Base-by-base conservation (phyloP, 2,113 vertebrate genomes). In the Agapornis roseicollis region DNA sequence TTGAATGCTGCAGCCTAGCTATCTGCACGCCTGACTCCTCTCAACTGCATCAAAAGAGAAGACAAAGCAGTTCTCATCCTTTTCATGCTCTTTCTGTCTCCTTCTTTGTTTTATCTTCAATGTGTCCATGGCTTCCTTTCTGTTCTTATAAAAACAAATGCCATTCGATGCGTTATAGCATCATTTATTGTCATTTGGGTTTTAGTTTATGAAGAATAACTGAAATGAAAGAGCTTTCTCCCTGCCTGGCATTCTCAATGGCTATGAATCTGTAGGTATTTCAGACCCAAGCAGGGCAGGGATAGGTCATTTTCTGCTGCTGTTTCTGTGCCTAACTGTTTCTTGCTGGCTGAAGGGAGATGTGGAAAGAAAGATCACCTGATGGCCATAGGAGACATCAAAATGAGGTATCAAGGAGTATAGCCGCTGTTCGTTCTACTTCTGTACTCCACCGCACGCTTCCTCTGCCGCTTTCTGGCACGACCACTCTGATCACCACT, bases 151-250 rank as follows among this genome's bases (percentile, higher is more conserved):
- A 81, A 86, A 86, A 90, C 72, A 94, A 95, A 95, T 55, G 55
- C 70, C 77, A 64, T 84, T 93, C 84, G 93, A 90, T 78, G 80
- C 94, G 92, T 88, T 94, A 93, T 64, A 71, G 72, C n/a, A 2
- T 88, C 92, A 95, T 89, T 92, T 94, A 90, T 89, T 93, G 88
- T 94, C 92, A 81, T 93, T 95, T 95, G 80, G 56, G 31, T 53
- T 79, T 90, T 88, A 58, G 94, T 94, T 95, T 66, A 60, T 63
- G 55, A 90, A 93, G 92, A 90, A 83, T 78, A 83, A 84, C 88
- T 88, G 82, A 88, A 92, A 90, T 90, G 85, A 80, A 93, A 73
- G 89, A 72, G 68, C 61, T 96, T 94, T 94, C 93, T 82, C 85
- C 83, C 90, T 63, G 92, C 46, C n/a, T 11, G 1, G 42, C 58